Conservation (phyloP, 2,888 invertebrate genomes). For the Trypoxylon attenuatum region DNA sequence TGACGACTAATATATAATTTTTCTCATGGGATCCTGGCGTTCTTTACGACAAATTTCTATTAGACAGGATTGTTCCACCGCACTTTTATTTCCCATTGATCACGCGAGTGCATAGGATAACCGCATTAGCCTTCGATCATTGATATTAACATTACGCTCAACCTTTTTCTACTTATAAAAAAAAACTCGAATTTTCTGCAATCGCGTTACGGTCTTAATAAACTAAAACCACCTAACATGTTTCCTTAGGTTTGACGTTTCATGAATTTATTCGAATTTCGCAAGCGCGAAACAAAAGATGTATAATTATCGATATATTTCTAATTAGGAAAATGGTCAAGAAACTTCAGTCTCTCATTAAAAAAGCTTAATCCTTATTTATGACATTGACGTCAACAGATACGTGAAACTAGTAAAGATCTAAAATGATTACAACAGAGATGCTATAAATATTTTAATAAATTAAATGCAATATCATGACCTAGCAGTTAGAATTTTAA, state of each 20-base stretch:
- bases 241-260: neutral
- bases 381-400: too few species aligned
- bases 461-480: too few species aligned
- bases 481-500: too few species aligned
- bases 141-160: slow-evolving; percentile 14
- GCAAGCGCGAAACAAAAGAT: slow-evolving; percentile 13
- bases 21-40: neutral
- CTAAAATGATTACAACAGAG: too few species aligned
- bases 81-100: neutral
- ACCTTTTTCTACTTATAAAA: slow-evolving; percentile 30
- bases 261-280: slow-evolving; percentile 5
- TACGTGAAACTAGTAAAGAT: too few species aligned
- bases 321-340: neutral
- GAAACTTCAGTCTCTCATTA: too few species aligned
- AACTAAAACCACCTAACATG: slow-evolving; percentile 15
- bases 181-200: slow-evolving; percentile 41
- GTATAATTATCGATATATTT: slow-evolving; percentile 17
- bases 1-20: slow-evolving; percentile 12
- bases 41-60: neutral
- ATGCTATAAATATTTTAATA: too few species aligned
- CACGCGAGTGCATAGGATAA: neutral
- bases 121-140: slow-evolving; percentile 12
- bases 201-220: slow-evolving; percentile 19
- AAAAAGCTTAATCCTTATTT: too few species aligned
- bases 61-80: neutral